Conservation (phyloP, 1,140 invertebrate genomes). For the Helicoverpa armigera region DNA sequence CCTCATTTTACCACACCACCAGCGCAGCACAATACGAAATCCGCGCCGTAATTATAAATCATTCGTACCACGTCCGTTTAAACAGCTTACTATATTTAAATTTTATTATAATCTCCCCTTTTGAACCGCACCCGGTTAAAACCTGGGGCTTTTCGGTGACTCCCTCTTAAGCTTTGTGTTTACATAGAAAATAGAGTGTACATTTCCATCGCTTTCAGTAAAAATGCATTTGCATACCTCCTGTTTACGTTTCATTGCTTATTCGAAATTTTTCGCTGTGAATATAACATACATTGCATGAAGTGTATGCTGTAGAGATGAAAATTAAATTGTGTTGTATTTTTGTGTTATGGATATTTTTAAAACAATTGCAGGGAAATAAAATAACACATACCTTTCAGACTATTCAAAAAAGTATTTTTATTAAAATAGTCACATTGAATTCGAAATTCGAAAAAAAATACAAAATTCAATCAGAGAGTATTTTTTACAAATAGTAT, state of each 20-base stretch:
- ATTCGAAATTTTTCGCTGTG: slow-evolving; percentile 8
- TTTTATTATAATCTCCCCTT: slow-evolving; percentile 61
- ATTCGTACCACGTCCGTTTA: slow-evolving; percentile 52
- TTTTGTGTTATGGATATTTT: slow-evolving; percentile 9
- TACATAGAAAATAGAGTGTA: slow-evolving; percentile 22
- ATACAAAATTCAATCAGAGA: no score
- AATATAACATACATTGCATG: not conserved
- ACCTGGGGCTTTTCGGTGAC: slow-evolving; percentile 43
- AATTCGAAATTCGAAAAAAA: no score
- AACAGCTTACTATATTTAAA: slow-evolving; percentile 65
- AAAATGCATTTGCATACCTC: slow-evolving; percentile 31
- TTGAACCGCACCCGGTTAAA: slow-evolving; percentile 37
- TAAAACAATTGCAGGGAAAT: slow-evolving; percentile 4
- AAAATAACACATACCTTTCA: no score
- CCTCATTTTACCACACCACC: not conserved
- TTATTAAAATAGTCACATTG: no score
- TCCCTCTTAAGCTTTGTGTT: slow-evolving; percentile 24
- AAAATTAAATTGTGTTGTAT: slow-evolving; percentile 11
- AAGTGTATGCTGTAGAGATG: not conserved
- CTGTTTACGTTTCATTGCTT: slow-evolving; percentile 27
- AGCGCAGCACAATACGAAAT: slow-evolving; percentile 14
- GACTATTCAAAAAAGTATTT: no score
- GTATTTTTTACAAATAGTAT: no score
- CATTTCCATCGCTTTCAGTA: slow-evolving; percentile 14
- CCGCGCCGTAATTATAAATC: slow-evolving; percentile 59